phyloP scores from a whole-genome alignment of 2,113 vertebrate species.

The Neopipo cinnamomea region DNA sequence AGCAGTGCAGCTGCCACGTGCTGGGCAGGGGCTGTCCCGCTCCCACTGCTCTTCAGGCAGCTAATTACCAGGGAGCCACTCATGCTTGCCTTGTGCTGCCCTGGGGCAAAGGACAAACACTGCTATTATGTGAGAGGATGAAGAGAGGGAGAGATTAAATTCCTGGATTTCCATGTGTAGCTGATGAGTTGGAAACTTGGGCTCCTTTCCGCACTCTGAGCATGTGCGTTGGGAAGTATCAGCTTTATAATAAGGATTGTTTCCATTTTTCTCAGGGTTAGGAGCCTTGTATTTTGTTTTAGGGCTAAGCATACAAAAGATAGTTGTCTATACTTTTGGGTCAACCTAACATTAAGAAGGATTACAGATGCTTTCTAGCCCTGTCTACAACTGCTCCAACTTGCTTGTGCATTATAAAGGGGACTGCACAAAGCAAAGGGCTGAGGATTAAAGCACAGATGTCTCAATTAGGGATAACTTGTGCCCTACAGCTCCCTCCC shows the following conservation, averaged over 20 bases:
- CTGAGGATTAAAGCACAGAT: not conserved
- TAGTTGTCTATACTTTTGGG: not conserved
- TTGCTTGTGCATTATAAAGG: not conserved
- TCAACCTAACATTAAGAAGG: not conserved
- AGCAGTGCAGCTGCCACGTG: not conserved
- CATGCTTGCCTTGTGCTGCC: not conserved
- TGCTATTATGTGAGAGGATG: constrained; percentile 34
- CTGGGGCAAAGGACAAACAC: constrained; percentile 12
- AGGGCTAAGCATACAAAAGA: not conserved
- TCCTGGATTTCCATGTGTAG: not conserved
- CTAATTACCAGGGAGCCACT: not conserved
- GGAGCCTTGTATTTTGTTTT: not conserved
- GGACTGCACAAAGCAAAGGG: not conserved
- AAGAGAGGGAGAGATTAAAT: constrained; percentile 28
- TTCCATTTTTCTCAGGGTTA: not conserved
- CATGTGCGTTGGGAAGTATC: not conserved
- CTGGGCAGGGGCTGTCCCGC: not conserved
- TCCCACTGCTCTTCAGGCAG: not conserved
- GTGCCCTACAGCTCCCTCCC: not conserved
- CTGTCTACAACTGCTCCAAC: not conserved
- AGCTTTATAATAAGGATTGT: not conserved
- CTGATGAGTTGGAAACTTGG: constrained; percentile 11
- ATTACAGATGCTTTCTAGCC: not conserved
- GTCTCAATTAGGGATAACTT: not conserved
- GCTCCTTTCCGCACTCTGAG: not conserved